Base-by-base conservation (phyloP, 2,888 invertebrate genomes). In the Morpho deidamia region DNA sequence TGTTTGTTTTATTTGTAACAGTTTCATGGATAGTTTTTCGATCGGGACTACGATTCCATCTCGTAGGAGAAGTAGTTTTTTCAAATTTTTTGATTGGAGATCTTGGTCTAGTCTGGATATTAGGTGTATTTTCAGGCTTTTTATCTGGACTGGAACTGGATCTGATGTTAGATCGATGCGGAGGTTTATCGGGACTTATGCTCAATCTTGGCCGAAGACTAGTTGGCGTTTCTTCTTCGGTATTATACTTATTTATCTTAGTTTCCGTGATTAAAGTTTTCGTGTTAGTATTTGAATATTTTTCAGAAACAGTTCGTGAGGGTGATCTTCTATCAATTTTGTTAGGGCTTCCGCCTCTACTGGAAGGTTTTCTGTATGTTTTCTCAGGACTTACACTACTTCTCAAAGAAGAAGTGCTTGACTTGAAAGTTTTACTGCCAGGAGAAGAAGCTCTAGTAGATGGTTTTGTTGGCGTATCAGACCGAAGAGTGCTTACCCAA, bases 401-500 rank as follows among this genome's bases (percentile, higher is more conserved):
- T 63, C 91, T 77, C 35, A 91, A 64, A 0, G 92, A 91, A 10
- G 88, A 86, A 11, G 84, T 88, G 60, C 91, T 92, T 0, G 90
- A 90, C 57, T 83, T 85, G 51, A 84, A 86, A 2, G 84, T 86
- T 61, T 83, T 91, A 40, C 91, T 90, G 1, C 91, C 91, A 8
- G 91, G 85, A 41, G 91, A 91, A 0, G 92, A 91, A n/a, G 91
- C 90, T 59, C 91, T 90, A 7, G 85, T 79, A 42, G 90, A 76
- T 5, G 83, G 77, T 4, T 83, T 78, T n/a, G 85, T 81, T 1
- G 93, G 92, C 49, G 93, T 93, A 38, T 92, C 91, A 56, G 93
- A 91, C 34, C 95, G 91, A 44, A 95, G 80, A 7, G 94, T 93
- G 54, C 93, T 92, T 0, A 94, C 95, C 88, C 95, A 95, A 0